A percentile compares a stretch with the other conserved stretches of the same genome.
Conservation (phyloP, 2,113 vertebrate species). For the Rhea pennata region DNA sequence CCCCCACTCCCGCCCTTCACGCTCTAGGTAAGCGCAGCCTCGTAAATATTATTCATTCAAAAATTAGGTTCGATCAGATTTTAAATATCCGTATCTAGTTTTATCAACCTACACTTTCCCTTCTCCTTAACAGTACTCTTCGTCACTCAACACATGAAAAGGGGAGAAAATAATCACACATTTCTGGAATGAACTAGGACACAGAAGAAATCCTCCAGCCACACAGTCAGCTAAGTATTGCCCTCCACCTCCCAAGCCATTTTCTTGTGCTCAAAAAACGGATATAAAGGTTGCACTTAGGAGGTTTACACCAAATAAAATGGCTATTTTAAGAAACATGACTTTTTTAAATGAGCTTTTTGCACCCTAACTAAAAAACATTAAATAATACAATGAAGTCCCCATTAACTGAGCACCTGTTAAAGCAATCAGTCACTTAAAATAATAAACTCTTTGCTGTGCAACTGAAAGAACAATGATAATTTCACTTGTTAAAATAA, state of each 20-base stretch:
- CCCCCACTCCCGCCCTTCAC: rapidly evolving
- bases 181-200: not conserved
- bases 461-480: slow-evolving; percentile 45
- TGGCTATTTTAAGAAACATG: not conserved
- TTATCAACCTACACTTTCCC: not conserved
- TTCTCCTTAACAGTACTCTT: not conserved
- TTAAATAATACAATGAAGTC: slow-evolving; percentile 11
- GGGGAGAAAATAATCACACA: not conserved
- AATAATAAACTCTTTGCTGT: slow-evolving; percentile 41
- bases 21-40: not conserved
- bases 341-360: slow-evolving; percentile 36
- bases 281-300: slow-evolving; percentile 20
- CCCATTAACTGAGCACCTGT: slow-evolving; percentile 65
- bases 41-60: not conserved
- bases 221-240: rapidly evolving
- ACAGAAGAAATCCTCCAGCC: not conserved
- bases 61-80: not conserved
- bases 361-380: slow-evolving; percentile 56
- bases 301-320: slow-evolving; percentile 46
- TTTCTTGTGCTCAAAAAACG: slow-evolving; percentile 31
- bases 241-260: not conserved
- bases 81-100: not conserved
- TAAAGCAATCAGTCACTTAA: slow-evolving; percentile 58
- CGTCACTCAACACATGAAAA: not conserved
- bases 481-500: slow-evolving; percentile 52